Conservation (phyloP, 2,888 invertebrate species). For the Ophion obscuratus region DNA sequence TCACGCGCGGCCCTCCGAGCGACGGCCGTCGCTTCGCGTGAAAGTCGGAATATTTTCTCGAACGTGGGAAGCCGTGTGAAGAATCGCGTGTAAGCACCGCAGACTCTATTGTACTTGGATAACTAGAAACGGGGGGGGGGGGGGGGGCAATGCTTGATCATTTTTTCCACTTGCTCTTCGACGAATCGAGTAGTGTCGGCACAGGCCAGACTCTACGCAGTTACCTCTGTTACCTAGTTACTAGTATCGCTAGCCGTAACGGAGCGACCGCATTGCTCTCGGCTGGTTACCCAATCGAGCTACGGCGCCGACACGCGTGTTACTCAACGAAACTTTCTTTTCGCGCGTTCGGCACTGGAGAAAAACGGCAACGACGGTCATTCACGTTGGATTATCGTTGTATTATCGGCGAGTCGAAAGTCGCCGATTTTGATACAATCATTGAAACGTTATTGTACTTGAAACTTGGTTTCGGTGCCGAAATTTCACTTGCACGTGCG, state of each 20-base stretch:
- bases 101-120: neutral
- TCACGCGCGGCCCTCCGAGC: constrained; percentile 46
- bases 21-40: constrained; percentile 66
- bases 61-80: constrained; percentile 4
- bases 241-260: constrained; percentile 31
- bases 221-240: neutral
- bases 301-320: constrained; percentile 52
- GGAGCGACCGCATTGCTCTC: constrained; percentile 63
- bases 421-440: too few species aligned
- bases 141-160: too few species aligned
- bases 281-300: constrained; percentile 62
- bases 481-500: too few species aligned
- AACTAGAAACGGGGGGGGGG: too few species aligned
- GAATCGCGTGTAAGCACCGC: neutral
- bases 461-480: too few species aligned
- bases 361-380: constrained; percentile 9
- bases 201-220: neutral
- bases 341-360: constrained; percentile 41
- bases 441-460: too few species aligned
- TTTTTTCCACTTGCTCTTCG: too few species aligned
- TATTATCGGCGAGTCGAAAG: neutral
- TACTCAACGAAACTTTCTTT: constrained; percentile 70
- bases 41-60: constrained; percentile 54
- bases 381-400: neutral
- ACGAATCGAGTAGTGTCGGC: too few species aligned